Evolutionary conservation across 2,888 invertebrate species (phyloP), one percentile per base, ranked within the genome.

Genomic region (Ornithoptera priamus): DNA sequence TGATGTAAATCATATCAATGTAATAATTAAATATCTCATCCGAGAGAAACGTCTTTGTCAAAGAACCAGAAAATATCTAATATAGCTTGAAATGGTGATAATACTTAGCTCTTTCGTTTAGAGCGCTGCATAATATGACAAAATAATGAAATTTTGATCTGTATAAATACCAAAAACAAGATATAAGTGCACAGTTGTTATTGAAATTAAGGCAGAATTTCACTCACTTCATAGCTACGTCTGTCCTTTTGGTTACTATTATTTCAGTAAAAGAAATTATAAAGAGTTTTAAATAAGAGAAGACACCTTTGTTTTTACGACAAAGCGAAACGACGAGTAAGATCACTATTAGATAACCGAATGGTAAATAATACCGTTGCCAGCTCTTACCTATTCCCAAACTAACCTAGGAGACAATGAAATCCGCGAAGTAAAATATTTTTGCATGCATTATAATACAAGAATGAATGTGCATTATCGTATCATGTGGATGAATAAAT

Each of bases 51-150:
- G 20, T 53, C 20, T 53, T 20, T 22, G 18, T 61, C 67, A 61
- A 56, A 61, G 53, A 50, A 67, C 53, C 61, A 56, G 60, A 50
- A 56, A 60, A 61, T 67, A 20, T 53, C 50, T 20, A 61, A 60
- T 61, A 56, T 17, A 30, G 53, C 50, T 67, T 36, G 61, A 56
- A 61, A 67, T 61, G 20, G 53, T 67, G 7, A 36, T 53, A 36
- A 18, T 36, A 61, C 61, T 61, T 53, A 20, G 20, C 53, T 39
- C 61, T 17, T 17, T 66, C 42, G 20, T 22, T 5, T n/a, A 18
- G 18, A 67, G 39, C 5, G 36, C 18, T 36, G 61, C 50, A 67
- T 61, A 61, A 61, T 61, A 20, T 39, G 39, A 53, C 53, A n/a
- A 53, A 58, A 20, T 17, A 30, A 30, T 30, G 30, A 30, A 4